A percentile compares a stretch with the other conserved stretches of the same genome.
Evolutionary conservation across 2,888 invertebrate species (phyloP).

Genomic region (Scaeva pyrastri): DNA sequence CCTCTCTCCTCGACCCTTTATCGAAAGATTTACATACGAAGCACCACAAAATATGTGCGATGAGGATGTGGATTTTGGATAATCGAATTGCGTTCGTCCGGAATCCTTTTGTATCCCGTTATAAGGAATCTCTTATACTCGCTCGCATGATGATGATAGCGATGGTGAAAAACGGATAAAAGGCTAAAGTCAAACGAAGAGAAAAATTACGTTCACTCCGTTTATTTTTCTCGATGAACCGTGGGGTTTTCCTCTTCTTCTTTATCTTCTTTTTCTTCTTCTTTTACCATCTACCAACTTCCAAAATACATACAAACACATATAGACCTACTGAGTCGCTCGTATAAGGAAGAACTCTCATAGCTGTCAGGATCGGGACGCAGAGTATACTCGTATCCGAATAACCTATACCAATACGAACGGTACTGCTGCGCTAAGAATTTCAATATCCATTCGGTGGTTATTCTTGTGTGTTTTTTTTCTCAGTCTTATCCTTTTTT

Average conservation of each 20-base stretch:
- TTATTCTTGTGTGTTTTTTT: conserved; percentile 4
- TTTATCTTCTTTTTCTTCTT: too few species aligned
- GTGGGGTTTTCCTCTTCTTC: conserved; percentile 33
- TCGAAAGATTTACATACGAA: conserved; percentile 73
- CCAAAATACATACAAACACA: too few species aligned
- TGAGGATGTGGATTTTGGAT: conserved; percentile 74
- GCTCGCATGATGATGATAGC: conserved; percentile 53
- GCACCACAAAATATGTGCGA: conserved; percentile 62
- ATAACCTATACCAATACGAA: background rate
- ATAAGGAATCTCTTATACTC: conserved; percentile 74
- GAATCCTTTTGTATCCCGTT: conserved; percentile 72
- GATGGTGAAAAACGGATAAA: conserved; percentile 72
- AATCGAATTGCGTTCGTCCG: conserved; percentile 75
- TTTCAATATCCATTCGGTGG: conserved; percentile 65
- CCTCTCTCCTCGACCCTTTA: conserved; percentile 15
- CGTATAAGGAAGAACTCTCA: background rate
- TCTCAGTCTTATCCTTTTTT: background rate
- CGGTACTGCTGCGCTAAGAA: conserved; percentile 27
- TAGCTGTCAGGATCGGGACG: background rate
- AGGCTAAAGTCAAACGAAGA: conserved; percentile 74
- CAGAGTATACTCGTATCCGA: background rate
- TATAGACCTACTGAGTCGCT: too few species aligned
- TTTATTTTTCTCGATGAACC: conserved; percentile 72
- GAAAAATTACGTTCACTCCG: conserved; percentile 74
- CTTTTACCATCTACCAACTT: too few species aligned